Evolutionary conservation across 1,140 invertebrate genomes (phyloP), one percentile per base, ranked within the genome.

Genomic region (Drosophila ohnishii): DNA sequence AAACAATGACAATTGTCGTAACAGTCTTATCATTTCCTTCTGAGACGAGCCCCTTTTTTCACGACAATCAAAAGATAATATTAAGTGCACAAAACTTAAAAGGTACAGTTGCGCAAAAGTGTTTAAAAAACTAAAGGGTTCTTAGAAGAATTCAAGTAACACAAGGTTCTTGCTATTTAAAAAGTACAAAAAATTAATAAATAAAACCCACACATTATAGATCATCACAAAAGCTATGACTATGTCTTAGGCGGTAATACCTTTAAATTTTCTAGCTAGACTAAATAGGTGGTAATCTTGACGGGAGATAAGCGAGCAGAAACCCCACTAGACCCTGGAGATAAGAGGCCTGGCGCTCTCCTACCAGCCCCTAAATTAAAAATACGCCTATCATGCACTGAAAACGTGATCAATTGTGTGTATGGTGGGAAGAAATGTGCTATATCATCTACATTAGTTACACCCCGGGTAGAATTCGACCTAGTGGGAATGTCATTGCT

Each of bases 401-500:
- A 40, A 71, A 59, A 71, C 69, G 69, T 72, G 69, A 71, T 72
- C 66, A 37, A 39, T 44, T 25, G 51, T 57, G 32, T 56, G 19
- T 58, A 11, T 22, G 13, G 40, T n/a, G 13, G 40, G 2, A n/a
- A 37, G 8, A 39, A 47, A 30, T 40, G 13, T 72, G 69, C 69
- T 9, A 34, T 22, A 32, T 72, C 65, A 72, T 35, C 3, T 30
- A 37, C 28, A 37, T 37, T 55, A 69, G 37, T 71, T 58, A 58
- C 67, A 51, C 34, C 19, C 64, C 34, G 32, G 28, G 19, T 30
- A 69, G 66, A 47, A 42, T 70, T 48, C 22, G 69, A 72, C 66
- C 69, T 72, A 72, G 22, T 48, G 66, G 66, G 53, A 72, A 72
- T 71, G 69, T 72, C 69, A 72, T 50, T 44, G 65, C 62, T 66